These are phyloP conservation scores for Muscidifurax raptorellus DNA, from an alignment of 1,140 invertebrate genomes.

Conservation along the genomic window DNA sequence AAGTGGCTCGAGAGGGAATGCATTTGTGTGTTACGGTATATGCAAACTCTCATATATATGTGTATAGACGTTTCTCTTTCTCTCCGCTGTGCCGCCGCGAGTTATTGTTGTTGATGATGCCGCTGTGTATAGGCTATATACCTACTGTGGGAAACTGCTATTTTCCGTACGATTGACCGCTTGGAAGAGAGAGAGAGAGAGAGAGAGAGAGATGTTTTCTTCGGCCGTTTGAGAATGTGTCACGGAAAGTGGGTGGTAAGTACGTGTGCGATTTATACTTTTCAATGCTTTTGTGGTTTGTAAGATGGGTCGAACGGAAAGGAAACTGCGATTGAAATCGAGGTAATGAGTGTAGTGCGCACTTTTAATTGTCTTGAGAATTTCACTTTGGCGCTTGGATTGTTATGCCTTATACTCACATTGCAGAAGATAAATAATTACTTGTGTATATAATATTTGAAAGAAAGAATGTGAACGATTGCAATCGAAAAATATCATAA, in stretches of 20 bases:
- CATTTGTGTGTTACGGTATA: not conserved
- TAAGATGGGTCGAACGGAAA: not conserved
- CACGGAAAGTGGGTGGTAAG: not conserved
- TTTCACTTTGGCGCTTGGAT: not conserved
- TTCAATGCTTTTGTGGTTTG: not conserved
- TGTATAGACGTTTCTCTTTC: constrained; percentile 15
- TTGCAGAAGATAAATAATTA: too few relatives aligned
- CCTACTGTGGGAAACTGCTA: not conserved
- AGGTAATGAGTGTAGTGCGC: not conserved
- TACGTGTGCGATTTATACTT: not conserved
- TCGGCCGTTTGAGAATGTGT: not conserved
- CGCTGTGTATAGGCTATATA: not conserved
- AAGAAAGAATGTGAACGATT: not conserved
- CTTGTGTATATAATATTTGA: too few relatives aligned
- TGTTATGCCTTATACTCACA: too few relatives aligned
- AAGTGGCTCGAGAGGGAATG: constrained; percentile 12
- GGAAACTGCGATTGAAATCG: not conserved
- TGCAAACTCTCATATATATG: not conserved
- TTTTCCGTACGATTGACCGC: not conserved
- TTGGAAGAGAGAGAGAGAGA: not conserved
- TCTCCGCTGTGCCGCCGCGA: not conserved
- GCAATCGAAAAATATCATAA: not conserved
- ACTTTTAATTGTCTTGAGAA: not conserved
- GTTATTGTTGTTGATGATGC: not conserved
- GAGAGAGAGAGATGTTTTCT: not conserved